phyloP scores from a whole-genome alignment of 2,888 invertebrate genomes.

The Listrodromus nycthemerus region DNA sequence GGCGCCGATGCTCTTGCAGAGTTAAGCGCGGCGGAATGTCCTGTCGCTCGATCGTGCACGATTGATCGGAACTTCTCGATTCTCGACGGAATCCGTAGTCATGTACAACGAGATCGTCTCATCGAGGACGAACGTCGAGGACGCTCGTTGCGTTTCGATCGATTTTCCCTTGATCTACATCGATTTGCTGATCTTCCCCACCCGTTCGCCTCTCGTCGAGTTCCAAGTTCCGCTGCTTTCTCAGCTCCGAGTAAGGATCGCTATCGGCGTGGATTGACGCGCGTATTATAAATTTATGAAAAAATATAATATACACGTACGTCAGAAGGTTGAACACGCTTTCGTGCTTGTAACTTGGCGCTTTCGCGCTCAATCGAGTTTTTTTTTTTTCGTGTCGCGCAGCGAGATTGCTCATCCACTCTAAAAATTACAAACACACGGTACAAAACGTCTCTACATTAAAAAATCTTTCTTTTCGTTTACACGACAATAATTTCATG shows the following conservation, averaged over 20 bases:
- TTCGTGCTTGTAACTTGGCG: neutral
- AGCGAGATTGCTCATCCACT: neutral
- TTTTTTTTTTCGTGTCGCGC: neutral
- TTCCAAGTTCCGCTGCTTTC: constrained; percentile 4
- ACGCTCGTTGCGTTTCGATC: constrained; percentile 36
- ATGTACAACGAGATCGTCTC: constrained; percentile 36
- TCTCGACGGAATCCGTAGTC: constrained; percentile 37
- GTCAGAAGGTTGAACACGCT: constrained; percentile 38
- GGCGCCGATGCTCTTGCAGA: neutral
- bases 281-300: neutral
- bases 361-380: constrained; percentile 7
- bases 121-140: constrained; percentile 57
- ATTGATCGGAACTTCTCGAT: constrained; percentile 43
- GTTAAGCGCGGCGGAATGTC: constrained; percentile 25
- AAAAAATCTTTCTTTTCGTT: neutral
- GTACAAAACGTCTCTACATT: neutral
- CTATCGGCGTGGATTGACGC: constrained; percentile 55
- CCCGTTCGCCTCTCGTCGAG: neutral
- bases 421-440: constrained; percentile 6
- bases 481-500: too few relatives aligned
- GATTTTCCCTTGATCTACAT: constrained; percentile 65
- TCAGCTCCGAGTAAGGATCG: constrained; percentile 29
- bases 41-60: constrained; percentile 10
- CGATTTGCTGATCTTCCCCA: constrained; percentile 28
- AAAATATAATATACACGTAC: constrained; percentile 8